Evolutionary conservation across 2,113 vertebrate species (phyloP).

Genomic region (Phyllostomus hastatus): DNA sequence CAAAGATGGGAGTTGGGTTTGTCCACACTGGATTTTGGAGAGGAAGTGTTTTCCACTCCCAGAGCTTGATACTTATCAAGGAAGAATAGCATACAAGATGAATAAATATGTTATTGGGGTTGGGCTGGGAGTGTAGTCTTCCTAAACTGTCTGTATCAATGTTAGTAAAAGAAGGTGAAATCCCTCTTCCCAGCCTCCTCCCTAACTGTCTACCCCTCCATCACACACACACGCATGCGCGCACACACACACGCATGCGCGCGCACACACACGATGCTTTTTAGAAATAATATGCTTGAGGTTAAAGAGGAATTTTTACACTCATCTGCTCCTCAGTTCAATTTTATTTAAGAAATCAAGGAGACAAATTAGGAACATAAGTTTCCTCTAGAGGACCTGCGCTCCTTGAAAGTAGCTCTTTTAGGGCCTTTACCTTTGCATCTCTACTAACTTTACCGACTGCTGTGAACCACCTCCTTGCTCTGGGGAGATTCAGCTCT

Average conservation of each 20-base stretch:
- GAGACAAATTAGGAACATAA: neutral
- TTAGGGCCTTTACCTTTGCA: neutral
- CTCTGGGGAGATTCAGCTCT: neutral
- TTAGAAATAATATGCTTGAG: neutral
- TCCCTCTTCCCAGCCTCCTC: accelerated
- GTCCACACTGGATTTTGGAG: neutral
- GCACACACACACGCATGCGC: no score
- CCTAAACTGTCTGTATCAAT: neutral
- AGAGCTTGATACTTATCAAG: neutral
- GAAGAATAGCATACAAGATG: neutral
- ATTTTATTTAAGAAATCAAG: neutral
- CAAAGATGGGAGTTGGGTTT: neutral
- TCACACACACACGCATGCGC: neutral
- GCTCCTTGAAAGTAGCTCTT: neutral
- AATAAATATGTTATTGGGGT: neutral
- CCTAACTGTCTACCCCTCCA: neutral
- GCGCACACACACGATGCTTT: neutral
- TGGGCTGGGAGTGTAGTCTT: neutral
- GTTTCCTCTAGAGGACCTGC: neutral
- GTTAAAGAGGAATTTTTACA: neutral
- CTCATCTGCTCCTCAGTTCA: neutral
- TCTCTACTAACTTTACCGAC: neutral
- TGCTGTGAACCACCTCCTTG: neutral
- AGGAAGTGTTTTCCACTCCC: neutral
- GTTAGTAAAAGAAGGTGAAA: neutral